Percentiles rank a stretch among this genome's conserved stretches.
These are phyloP conservation scores for Monopis laevigella DNA, from an alignment of 2,888 invertebrate species.

Conservation along the genomic window DNA sequence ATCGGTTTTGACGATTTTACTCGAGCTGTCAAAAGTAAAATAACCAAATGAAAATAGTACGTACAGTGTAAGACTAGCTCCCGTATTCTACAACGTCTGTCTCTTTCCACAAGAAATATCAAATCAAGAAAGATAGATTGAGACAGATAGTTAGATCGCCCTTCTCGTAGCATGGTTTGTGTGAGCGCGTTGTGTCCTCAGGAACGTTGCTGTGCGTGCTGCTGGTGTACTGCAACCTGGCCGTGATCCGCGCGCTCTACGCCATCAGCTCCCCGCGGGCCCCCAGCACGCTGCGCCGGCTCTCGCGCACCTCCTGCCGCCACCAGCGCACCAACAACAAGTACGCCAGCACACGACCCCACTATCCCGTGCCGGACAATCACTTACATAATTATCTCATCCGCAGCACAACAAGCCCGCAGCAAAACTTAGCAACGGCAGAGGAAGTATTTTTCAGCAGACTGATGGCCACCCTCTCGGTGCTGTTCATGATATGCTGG, in stretches of 20 bases:
- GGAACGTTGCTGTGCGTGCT: constrained; percentile 77
- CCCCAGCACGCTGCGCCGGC: constrained; percentile 41
- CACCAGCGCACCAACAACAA: constrained; percentile 36
- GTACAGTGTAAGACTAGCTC: too few species aligned
- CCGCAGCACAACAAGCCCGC: background rate
- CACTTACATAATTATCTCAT: too few species aligned
- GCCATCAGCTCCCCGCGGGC: constrained; percentile 56
- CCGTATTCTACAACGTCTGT: too few species aligned
- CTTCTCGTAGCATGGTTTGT: too few species aligned
- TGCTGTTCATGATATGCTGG: constrained; percentile 87
- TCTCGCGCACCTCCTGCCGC: constrained; percentile 45
- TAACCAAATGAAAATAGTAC: too few species aligned
- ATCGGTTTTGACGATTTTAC: too few species aligned
- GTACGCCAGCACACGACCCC: constrained; percentile 32
- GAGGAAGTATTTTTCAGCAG: constrained; percentile 88
- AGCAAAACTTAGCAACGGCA: constrained; percentile 65
- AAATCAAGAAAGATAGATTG: too few species aligned
- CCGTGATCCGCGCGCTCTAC: constrained; percentile 80
- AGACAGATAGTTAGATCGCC: too few species aligned
- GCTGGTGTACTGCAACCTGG: constrained; percentile 84
- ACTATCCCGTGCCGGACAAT: too few species aligned
- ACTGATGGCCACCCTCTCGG: constrained; percentile 84
- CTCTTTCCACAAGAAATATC: too few species aligned
- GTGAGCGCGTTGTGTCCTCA: constrained; percentile 40
- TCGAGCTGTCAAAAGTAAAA: too few species aligned